Base-by-base conservation (phyloP, 2,113 vertebrate species). In the Rhipidura dahli region DNA sequence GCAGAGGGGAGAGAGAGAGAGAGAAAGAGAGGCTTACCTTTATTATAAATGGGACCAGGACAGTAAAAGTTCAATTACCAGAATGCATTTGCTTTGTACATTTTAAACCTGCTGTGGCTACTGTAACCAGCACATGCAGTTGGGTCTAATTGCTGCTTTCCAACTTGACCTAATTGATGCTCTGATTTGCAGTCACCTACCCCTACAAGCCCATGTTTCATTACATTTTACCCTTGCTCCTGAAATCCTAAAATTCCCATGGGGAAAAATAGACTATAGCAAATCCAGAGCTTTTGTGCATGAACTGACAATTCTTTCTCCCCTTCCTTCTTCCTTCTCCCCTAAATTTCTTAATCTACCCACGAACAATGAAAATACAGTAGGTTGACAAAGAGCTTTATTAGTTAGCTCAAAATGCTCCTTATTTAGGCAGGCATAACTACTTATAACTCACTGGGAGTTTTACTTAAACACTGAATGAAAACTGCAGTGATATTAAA, bases 111-210 rank as follows among this genome's bases (percentile, higher is more conserved):
- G 22, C 80, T 72, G 22, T 87, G 81, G 65, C 60, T 70, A 56
- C 33, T 88, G 39, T 51, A 86, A 80, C 35, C 2, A 0, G 71
- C 44, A 83, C 35, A 64, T 80, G 35, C 60, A 60, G 71, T 86
- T 93, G 57, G 26, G 51, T 80, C 66, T 94, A 92, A 95, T 94
- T 95, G 90, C 80, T 94, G 72, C 60, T 93, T 92, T 94, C 77
- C 53, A 89, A 69, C 59, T 92, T 90, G 89, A 84, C 80, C 91
- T 96, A 93, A 92, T 86, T 92, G 89, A 81, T 83, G 64, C 57
- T 93, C 93, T 95, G 93, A 94, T 95, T 95, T 94, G 95, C 90
- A 89, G 69, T 68, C 72, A 84, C 86, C 76, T 88, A 88, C 61
- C 31, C 83, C 72, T 71, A 39, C 0, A 0, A 94, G 76, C 22